Percentiles rank a stretch among this genome's conserved stretches.
Evolutionary conservation across 2,888 invertebrate genomes (phyloP).

Genomic region (Microctonus brassicae): DNA sequence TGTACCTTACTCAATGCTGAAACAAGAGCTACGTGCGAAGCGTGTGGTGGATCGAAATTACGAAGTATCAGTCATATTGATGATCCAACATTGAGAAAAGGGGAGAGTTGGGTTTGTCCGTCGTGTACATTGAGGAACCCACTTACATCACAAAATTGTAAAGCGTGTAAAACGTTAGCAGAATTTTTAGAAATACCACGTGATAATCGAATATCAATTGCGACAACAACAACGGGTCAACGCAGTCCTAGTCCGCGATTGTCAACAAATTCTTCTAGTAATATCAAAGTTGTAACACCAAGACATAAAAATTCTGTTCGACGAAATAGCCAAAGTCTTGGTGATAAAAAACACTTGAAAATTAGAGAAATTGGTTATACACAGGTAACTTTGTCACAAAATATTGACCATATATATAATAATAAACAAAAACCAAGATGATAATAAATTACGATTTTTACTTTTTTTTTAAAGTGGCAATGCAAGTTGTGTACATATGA

Average conservation of each 20-base stretch:
- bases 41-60: constrained; percentile 88
- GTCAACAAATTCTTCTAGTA: constrained; percentile 50
- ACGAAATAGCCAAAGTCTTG: constrained; percentile 57
- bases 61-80: constrained; percentile 76
- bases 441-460: too few species aligned
- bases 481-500: constrained; percentile 87
- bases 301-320: constrained; percentile 65
- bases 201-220: constrained; percentile 46
- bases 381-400: too few species aligned
- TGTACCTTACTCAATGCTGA: constrained; percentile 88
- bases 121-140: constrained; percentile 89
- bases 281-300: constrained; percentile 62
- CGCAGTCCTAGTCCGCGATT: constrained; percentile 65
- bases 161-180: constrained; percentile 81
- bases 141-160: constrained; percentile 76
- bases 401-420: too few species aligned
- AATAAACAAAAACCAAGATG: too few species aligned
- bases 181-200: constrained; percentile 67
- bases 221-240: constrained; percentile 50
- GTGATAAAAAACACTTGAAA: constrained; percentile 60
- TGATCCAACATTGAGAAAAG: constrained; percentile 79
- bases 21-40: constrained; percentile 81
- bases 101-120: constrained; percentile 78
- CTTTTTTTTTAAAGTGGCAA: constrained; percentile 73
- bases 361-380: constrained; percentile 54